Evolutionary conservation across 2,113 vertebrate species (phyloP).

Genomic region (Nothocercus nigrocapillus): DNA sequence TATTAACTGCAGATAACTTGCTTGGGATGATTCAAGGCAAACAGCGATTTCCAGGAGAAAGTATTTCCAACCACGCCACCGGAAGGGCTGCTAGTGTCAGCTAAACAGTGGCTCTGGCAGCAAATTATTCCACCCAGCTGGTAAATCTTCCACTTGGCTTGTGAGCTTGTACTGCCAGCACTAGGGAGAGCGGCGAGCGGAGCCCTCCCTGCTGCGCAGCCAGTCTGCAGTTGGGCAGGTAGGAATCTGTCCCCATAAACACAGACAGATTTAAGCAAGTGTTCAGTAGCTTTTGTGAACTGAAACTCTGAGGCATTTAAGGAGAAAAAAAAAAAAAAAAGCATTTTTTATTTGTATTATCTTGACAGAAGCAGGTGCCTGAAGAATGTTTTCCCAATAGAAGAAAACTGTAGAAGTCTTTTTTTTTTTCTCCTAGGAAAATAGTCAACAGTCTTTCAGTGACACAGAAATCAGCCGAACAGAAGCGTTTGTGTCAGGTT

Average conservation of each 20-base stretch:
- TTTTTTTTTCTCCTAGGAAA: slow-evolving; percentile 34
- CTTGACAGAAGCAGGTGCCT: neutral
- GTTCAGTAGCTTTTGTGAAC: neutral
- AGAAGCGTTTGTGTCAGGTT: slow-evolving; percentile 53
- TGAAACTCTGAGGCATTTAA: neutral
- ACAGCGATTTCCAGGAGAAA: neutral
- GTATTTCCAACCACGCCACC: neutral
- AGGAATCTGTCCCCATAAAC: neutral
- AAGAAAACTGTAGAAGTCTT: neutral
- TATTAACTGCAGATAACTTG: neutral
- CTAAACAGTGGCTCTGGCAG: neutral
- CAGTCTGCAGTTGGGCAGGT: neutral
- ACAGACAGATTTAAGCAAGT: neutral
- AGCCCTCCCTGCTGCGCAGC: neutral
- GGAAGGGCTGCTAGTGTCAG: neutral
- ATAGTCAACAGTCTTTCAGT: slow-evolving; percentile 28
- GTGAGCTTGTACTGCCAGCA: neutral
- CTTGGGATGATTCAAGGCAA: neutral
- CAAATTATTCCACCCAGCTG: neutral
- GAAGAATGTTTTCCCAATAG: slow-evolving; percentile 15
- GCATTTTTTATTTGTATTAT: neutral
- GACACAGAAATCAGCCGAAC: slow-evolving; percentile 22
- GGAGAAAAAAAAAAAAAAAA: neutral
- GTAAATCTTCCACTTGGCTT: neutral
- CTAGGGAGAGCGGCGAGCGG: neutral